Conservation (phyloP, 2,113 vertebrate genomes). For the Terrapene triunguis region DNA sequence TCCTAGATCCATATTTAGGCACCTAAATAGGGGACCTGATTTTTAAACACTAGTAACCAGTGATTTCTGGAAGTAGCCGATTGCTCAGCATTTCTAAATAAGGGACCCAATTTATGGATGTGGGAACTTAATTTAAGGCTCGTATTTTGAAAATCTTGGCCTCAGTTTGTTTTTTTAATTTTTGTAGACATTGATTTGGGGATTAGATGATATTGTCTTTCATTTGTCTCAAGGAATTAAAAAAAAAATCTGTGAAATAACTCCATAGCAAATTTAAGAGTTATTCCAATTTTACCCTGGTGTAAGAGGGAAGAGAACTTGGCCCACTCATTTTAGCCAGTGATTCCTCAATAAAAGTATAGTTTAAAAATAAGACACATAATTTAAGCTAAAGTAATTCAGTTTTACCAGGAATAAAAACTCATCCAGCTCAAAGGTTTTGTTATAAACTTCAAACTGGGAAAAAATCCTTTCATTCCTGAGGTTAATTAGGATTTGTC, state of each 20-base stretch:
- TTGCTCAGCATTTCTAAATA: background rate
- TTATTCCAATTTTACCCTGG: background rate
- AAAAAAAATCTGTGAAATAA: background rate
- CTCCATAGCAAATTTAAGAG: background rate
- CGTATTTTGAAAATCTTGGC: background rate
- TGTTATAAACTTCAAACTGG: background rate
- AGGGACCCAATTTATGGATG: background rate
- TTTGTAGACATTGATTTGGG: too few relatives aligned
- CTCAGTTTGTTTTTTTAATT: background rate
- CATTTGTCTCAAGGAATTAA: background rate
- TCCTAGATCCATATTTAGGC: background rate
- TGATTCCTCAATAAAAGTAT: background rate
- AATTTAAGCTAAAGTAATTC: background rate
- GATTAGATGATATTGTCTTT: too few relatives aligned
- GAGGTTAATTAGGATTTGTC: background rate
- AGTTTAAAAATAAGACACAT: background rate
- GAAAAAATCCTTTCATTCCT: background rate
- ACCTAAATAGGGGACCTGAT: background rate
- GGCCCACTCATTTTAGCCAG: background rate
- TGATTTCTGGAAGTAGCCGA: background rate
- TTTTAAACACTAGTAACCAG: background rate
- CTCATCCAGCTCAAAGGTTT: background rate
- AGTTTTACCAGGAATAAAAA: constrained; percentile 17
- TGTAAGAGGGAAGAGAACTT: background rate
- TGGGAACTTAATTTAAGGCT: background rate